These are phyloP conservation scores for Neodiprion lecontei DNA, from an alignment of 1,140 invertebrate species.

Conservation along the genomic window DNA sequence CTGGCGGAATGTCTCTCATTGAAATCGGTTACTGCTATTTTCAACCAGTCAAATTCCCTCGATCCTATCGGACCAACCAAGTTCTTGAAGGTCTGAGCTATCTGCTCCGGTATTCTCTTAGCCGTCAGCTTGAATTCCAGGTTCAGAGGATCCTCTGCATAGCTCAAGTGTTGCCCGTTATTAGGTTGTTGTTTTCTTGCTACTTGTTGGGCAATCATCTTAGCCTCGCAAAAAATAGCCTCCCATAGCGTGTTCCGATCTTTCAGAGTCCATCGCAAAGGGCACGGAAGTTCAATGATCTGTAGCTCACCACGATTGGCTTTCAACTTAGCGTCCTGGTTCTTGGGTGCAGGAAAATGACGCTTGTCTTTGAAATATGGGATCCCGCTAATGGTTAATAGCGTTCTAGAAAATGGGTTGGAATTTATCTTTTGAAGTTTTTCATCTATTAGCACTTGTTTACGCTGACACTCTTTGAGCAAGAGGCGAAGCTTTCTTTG, in stretches of 20 bases:
- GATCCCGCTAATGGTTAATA: constrained; percentile 43
- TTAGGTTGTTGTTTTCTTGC: neutral
- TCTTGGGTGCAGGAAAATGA: constrained; percentile 47
- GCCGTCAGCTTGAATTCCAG: neutral
- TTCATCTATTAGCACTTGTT: constrained; percentile 30
- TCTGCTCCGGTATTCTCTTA: constrained; percentile 12
- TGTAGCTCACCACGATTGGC: constrained; percentile 46
- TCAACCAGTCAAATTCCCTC: constrained; percentile 58
- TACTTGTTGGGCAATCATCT: constrained; percentile 3
- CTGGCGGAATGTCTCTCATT: constrained; percentile 58
- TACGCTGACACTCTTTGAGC: constrained; percentile 39
- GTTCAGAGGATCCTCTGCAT: neutral
- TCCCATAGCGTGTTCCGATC: constrained; percentile 46
- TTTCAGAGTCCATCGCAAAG: constrained; percentile 44
- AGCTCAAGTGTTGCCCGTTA: neutral
- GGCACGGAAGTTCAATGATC: constrained; percentile 41
- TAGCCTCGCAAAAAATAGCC: constrained; percentile 31
- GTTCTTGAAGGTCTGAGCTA: constrained; percentile 31
- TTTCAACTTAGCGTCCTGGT: constrained; percentile 54
- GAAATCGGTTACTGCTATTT: constrained; percentile 58
- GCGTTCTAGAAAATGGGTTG: constrained; percentile 14
- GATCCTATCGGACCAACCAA: constrained; percentile 38
- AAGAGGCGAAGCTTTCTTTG: constrained; percentile 34
- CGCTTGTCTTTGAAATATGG: constrained; percentile 60
- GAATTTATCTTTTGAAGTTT: constrained; percentile 17